Conservation (phyloP, 2,888 invertebrate genomes). For the Cryptops parisi region DNA sequence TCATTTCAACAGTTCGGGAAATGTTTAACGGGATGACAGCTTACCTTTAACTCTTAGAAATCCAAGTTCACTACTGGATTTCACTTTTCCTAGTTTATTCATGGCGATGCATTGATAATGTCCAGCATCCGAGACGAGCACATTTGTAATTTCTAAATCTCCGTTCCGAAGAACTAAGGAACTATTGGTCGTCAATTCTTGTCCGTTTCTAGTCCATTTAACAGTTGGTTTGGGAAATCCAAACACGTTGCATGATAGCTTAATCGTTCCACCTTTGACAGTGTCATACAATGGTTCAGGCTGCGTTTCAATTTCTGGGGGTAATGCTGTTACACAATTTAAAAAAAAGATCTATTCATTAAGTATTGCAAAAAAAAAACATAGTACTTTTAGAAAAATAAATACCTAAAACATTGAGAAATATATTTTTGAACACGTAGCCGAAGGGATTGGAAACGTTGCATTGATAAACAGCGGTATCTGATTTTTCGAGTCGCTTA, state of each 20-base stretch:
- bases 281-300: conserved; percentile 59
- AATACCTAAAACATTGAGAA: conserved; percentile 79
- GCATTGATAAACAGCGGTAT: conserved; percentile 98
- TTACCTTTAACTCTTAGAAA: conserved; percentile 65
- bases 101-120: conserved; percentile 79
- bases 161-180: conserved; percentile 62
- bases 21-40: too few species aligned
- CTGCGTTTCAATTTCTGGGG: conserved; percentile 74
- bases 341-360: too few species aligned
- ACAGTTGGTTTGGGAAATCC: conserved; percentile 92
- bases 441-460: conserved; percentile 98
- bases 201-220: conserved; percentile 71
- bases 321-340: conserved; percentile 44
- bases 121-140: conserved; percentile 80
- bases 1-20: too few species aligned
- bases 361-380: too few species aligned
- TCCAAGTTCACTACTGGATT: conserved; percentile 48
- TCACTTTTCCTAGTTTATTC: conserved; percentile 76
- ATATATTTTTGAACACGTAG: conserved; percentile 95
- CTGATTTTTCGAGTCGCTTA: conserved; percentile 60
- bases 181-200: conserved; percentile 78
- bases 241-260: conserved; percentile 77
- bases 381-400: too few species aligned
- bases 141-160: conserved; percentile 63
- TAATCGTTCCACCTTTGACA: conserved; percentile 66